Evolutionary conservation across 53 echinoderm and acorn worm species (phyloP).

Genomic region (Crossaster papposus): DNA sequence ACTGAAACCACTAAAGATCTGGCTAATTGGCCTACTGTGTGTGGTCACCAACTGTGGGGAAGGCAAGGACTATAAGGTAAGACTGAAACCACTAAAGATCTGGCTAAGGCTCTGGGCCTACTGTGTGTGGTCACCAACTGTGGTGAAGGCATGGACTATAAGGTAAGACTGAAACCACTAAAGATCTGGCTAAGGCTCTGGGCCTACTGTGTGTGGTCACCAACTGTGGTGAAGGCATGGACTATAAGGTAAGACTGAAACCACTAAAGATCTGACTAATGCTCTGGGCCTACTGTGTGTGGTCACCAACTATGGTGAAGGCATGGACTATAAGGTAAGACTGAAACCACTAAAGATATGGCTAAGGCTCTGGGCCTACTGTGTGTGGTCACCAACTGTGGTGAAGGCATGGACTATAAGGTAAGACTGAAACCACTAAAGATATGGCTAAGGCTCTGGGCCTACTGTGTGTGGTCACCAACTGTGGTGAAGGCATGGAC

Average conservation of each 20-base stretch:
- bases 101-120: not conserved
- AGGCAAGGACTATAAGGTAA: not conserved
- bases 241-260: not conserved
- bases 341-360: too few relatives aligned
- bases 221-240: slow-evolving; percentile 1
- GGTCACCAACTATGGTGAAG: too few relatives aligned
- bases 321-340: not conserved
- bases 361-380: too few relatives aligned
- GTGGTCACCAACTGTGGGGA: not conserved
- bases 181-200: too few relatives aligned
- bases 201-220: not conserved
- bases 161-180: too few relatives aligned
- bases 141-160: slow-evolving; percentile 32
- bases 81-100: too few relatives aligned
- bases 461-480: slow-evolving; percentile 41
- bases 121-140: not conserved
- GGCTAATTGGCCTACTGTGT: not conserved
- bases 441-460: too few relatives aligned
- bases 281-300: slow-evolving; percentile 41
- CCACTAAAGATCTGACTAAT: too few relatives aligned
- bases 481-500: not conserved
- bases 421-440: too few relatives aligned
- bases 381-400: not conserved
- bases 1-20: too few relatives aligned
- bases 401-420: not conserved